Percentiles rank a stretch among this genome's conserved stretches.
Evolutionary conservation across 2,888 invertebrate genomes (phyloP).

Genomic region (Steinernema scapterisci): DNA sequence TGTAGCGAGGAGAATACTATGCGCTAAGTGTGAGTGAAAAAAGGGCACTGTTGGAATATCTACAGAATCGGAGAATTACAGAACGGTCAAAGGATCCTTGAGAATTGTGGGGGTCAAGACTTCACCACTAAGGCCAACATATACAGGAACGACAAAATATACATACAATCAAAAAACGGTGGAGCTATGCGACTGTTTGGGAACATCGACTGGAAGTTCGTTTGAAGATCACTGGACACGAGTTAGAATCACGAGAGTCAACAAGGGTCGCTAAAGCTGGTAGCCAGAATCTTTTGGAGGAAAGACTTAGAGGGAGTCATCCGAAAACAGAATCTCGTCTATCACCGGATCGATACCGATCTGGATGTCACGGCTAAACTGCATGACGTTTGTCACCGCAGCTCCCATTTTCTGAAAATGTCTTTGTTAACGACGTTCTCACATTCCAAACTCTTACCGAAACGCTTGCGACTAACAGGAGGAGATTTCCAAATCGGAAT

Average conservation of each 20-base stretch:
- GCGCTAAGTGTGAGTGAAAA: constrained; percentile 9
- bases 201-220: constrained; percentile 7
- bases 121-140: too few species aligned
- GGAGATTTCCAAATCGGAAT: constrained; percentile 56
- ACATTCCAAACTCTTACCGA: constrained; percentile 48
- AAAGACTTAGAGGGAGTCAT: constrained; percentile 26
- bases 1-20: neutral
- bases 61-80: too few species aligned
- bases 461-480: constrained; percentile 57
- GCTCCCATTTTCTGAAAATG: constrained; percentile 55
- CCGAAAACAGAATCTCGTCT: constrained; percentile 14
- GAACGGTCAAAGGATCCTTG: too few species aligned
- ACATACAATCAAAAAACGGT: neutral
- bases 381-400: constrained; percentile 44
- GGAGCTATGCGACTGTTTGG: constrained; percentile 13
- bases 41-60: constrained; percentile 1
- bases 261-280: constrained; percentile 13
- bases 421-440: neutral
- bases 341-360: constrained; percentile 2
- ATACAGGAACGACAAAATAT: neutral
- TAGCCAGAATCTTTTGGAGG: neutral
- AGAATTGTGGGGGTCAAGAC: too few species aligned
- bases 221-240: constrained; percentile 12
- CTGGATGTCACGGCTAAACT: constrained; percentile 35
- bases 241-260: constrained; percentile 19